Evolutionary conservation across 2,113 vertebrate genomes (phyloP).

Genomic region (Calidris pygmaea): DNA sequence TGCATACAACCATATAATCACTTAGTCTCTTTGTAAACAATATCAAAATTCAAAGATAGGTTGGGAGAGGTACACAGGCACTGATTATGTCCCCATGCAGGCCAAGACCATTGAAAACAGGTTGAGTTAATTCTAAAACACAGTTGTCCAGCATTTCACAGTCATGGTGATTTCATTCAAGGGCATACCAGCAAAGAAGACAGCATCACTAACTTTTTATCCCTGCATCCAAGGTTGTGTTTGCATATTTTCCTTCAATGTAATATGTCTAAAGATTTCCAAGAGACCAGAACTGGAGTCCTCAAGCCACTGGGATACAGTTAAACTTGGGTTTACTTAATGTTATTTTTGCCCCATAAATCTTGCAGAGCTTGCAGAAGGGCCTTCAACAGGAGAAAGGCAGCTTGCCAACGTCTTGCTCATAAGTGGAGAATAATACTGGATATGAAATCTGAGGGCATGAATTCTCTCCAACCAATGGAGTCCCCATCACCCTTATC

Average conservation of each 20-base stretch:
- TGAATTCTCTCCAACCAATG: background rate
- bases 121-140: background rate
- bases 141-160: background rate
- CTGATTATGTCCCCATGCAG: background rate
- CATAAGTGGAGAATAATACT: background rate
- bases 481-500: background rate
- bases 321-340: background rate
- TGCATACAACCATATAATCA: background rate
- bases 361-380: background rate
- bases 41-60: background rate
- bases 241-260: background rate
- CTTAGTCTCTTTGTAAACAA: background rate
- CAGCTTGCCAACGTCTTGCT: background rate
- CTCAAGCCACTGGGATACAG: background rate
- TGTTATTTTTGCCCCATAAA: background rate
- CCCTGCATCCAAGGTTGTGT: fast-evolving
- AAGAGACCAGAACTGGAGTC: background rate
- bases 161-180: background rate
- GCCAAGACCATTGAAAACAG: background rate
- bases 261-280: background rate
- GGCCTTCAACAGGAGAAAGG: background rate
- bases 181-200: background rate
- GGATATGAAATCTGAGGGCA: background rate
- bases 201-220: background rate
- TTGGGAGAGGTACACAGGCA: background rate